Evolutionary conservation across 2,113 vertebrate genomes (phyloP).

Genomic region (Notothenia rossii): DNA sequence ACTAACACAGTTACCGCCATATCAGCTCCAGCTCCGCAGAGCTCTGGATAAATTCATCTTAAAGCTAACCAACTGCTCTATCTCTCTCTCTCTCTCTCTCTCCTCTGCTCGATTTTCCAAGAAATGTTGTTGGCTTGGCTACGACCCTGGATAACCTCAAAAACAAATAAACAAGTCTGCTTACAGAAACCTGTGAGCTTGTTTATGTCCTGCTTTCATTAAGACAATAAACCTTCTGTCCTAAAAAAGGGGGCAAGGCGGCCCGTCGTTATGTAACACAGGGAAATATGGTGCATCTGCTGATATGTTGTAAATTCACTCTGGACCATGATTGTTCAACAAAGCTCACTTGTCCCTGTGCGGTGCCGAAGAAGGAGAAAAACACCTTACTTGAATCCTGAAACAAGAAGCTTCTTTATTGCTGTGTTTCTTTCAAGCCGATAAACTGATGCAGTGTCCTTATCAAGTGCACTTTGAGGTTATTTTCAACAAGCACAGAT

Average conservation of each 20-base stretch:
- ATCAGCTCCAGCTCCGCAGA: conserved; percentile 13
- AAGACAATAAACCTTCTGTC: conserved; percentile 78
- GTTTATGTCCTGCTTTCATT: conserved; percentile 75
- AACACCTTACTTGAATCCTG: conserved; percentile 38
- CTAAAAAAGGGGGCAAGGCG: conserved; percentile 59
- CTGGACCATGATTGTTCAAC: conserved; percentile 58
- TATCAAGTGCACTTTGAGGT: conserved; percentile 27
- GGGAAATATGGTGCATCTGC: conserved; percentile 79
- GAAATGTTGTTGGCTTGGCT: conserved; percentile 42
- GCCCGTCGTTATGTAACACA: conserved; percentile 75
- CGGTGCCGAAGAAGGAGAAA: conserved; percentile 30
- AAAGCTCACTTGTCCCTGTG: conserved; percentile 69
- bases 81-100: not conserved
- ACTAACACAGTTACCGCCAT: conserved; percentile 32
- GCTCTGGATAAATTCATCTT: conserved; percentile 23
- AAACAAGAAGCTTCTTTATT: conserved; percentile 43
- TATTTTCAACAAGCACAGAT: not conserved
- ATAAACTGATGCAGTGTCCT: not conserved
- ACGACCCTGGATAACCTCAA: conserved; percentile 64
- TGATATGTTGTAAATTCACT: conserved; percentile 77
- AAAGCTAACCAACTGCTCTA: conserved; percentile 14
- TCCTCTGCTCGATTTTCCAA: conserved; percentile 32
- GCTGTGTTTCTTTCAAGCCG: not conserved
- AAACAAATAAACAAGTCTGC: conserved; percentile 72
- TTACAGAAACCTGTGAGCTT: conserved; percentile 60